These are phyloP conservation scores for Pao palembangensis DNA, from an alignment of 2,113 vertebrate genomes.

Conservation along the genomic window DNA sequence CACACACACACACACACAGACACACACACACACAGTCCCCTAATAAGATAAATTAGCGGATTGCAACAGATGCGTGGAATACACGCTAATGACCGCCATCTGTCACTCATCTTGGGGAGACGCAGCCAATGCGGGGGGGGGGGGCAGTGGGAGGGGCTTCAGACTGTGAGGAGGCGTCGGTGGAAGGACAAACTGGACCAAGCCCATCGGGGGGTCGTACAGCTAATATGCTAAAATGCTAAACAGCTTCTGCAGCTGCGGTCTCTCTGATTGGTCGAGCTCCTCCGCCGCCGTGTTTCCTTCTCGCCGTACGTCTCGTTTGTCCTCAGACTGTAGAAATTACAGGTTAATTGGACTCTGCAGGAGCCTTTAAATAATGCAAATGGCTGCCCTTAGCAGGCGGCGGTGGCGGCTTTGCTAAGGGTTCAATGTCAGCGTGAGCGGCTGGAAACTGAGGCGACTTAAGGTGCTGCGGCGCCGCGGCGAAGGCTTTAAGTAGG, in stretches of 20 bases:
- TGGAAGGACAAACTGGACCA: neutral
- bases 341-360: neutral
- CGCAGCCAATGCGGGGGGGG: conserved; percentile 56
- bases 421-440: conserved; percentile 55
- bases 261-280: neutral
- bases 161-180: conserved; percentile 19
- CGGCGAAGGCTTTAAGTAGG: conserved; percentile 54
- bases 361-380: conserved; percentile 41
- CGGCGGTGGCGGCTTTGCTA: conserved; percentile 48
- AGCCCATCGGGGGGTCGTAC: neutral
- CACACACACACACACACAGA: neutral
- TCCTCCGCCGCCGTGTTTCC: neutral
- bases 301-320: neutral
- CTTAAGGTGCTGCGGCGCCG: conserved; percentile 53
- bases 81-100: conserved; percentile 75
- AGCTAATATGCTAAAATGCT: no score
- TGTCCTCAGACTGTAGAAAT: neutral
- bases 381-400: conserved; percentile 32
- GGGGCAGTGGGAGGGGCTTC: no score
- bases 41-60: conserved; percentile 79
- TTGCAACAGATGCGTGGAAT: conserved; percentile 76
- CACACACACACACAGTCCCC: conserved; percentile 56
- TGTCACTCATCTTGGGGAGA: conserved; percentile 74
- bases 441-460: conserved; percentile 33
- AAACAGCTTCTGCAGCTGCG: no score